phyloP scores from a whole-genome alignment of 2,888 invertebrate species.

The Hartigia nigra region DNA sequence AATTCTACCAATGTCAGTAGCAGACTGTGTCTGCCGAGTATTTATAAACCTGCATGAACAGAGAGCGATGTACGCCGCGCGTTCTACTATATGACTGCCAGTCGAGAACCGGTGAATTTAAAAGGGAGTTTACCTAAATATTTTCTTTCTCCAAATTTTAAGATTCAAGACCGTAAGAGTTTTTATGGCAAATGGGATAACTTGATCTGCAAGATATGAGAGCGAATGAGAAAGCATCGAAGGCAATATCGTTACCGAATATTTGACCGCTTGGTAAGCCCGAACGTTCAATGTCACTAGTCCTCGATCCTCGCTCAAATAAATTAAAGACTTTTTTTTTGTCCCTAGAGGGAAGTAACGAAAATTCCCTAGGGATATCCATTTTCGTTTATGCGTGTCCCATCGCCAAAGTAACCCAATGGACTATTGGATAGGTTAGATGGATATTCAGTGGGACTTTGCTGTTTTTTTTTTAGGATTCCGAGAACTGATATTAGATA shows the following conservation, averaged over 20 bases:
- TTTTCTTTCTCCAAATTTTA: not conserved
- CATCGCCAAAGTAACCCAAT: not conserved
- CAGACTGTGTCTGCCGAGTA: constrained; percentile 30
- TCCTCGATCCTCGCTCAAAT: not conserved
- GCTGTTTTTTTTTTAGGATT: not conserved
- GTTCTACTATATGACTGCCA: not conserved
- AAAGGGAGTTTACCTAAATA: not conserved
- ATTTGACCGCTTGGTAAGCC: not conserved
- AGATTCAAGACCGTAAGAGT: not conserved
- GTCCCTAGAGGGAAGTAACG: not conserved
- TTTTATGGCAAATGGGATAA: not conserved
- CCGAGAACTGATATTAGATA: not conserved
- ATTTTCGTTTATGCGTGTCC: not conserved
- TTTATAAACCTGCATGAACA: constrained; percentile 31
- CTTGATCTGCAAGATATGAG: not conserved
- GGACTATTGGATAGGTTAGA: not conserved
- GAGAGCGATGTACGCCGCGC: constrained; percentile 3
- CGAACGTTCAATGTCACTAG: not conserved
- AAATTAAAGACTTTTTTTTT: not conserved
- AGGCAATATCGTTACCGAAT: not conserved
- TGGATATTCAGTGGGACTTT: not conserved
- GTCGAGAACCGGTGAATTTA: not conserved
- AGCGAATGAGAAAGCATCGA: not conserved
- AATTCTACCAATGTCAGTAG: constrained; percentile 47
- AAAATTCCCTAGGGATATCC: not conserved